Base-by-base conservation (phyloP, 2,797 vertebrate genomes). In the Phaenicophaeus curvirostris region DNA sequence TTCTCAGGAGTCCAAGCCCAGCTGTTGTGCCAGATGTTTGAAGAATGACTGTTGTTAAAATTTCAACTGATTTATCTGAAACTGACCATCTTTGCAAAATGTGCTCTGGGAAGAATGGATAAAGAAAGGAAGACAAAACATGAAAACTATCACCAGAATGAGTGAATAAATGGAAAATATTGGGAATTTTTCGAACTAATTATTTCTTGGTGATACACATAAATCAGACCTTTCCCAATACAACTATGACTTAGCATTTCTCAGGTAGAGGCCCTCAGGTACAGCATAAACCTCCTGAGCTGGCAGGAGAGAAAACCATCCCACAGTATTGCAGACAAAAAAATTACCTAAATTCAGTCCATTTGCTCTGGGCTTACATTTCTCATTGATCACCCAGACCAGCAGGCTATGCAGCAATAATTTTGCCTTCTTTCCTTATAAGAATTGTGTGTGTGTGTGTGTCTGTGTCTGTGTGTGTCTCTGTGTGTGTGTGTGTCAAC, bases 11-110 rank as follows among this genome's bases (percentile, higher is more conserved):
- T 91, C 55, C 35, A 35, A 61, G 65, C 14, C 82, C 89, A 94
- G 91, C 90, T 84, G 84, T 83, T 83, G 46, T 68, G 24, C 65
- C 82, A 91, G 85, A 84, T 86, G 76, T 44, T 19, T 51, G 35
- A 86, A 94, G 46, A 94, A 75, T 30, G 14, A 5, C 27, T n/a
- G 18, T 37, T 61, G 28, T 91, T 89, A 91, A 68, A 68, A 81
- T 85, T 51, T 35, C 69, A 86, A 42, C 54, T 65, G 46, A 86
- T 78, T 78, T 72, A 84, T 72, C 66, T 41, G 77, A 87, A 90
- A 89, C 24, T 4, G 12, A 35, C 28, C 2, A 1, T 62, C 61
- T 85, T 58, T 23, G 35, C 55, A 84, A 85, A 85, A 75, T 35
- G 27, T 6, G 15, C 19, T 76, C 27, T 13, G 9, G 88, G 73